Evolutionary conservation across 2,113 vertebrate genomes (phyloP).

Genomic region (Indri indri): DNA sequence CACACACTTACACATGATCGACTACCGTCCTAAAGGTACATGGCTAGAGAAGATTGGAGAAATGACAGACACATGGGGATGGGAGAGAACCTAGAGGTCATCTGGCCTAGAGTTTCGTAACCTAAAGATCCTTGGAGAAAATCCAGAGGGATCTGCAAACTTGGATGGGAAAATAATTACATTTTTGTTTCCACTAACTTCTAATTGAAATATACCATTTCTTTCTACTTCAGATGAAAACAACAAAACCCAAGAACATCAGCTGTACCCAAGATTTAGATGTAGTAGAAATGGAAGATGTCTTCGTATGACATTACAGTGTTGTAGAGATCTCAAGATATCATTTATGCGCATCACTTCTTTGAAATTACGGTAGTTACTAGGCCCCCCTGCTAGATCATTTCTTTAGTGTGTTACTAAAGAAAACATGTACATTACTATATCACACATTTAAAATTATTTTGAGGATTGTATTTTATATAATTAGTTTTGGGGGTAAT

Average conservation of each 20-base stretch:
- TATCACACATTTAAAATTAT: slow-evolving; percentile 1
- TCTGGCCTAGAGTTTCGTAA: background rate
- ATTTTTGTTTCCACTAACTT: slow-evolving; percentile 16
- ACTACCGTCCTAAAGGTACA: slow-evolving; percentile 49
- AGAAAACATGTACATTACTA: background rate
- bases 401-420: background rate
- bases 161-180: background rate
- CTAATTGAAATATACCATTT: background rate
- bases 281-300: background rate
- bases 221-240: background rate
- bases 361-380: background rate
- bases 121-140: background rate
- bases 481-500: background rate
- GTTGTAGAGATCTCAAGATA: background rate
- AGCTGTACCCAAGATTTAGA: background rate
- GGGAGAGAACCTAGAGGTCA: background rate
- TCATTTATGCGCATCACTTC: background rate
- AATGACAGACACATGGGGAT: background rate
- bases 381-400: background rate
- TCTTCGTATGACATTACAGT: background rate
- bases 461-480: background rate
- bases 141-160: background rate
- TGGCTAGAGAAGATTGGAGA: slow-evolving; percentile 3
- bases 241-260: background rate
- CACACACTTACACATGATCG: background rate